These are phyloP conservation scores for Tadarida brasiliensis DNA, from an alignment of 2,797 vertebrate species.

Conservation along the genomic window DNA sequence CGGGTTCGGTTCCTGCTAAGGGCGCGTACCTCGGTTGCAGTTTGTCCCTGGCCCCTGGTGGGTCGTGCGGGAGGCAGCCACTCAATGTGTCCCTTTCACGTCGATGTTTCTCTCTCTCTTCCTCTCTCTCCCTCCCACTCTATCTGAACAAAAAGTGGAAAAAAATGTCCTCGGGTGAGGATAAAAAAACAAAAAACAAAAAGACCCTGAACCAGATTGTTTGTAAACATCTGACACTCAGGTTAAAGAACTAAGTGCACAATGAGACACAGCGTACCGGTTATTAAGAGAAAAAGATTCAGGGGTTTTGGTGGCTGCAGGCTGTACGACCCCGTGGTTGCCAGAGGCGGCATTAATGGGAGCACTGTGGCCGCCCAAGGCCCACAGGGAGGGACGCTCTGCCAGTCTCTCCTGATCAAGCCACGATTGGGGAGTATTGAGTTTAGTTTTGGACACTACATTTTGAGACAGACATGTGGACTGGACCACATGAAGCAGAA, in stretches of 20 bases:
- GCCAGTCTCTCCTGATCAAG: not conserved
- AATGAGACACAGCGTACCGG: not conserved
- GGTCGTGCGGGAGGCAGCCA: no score
- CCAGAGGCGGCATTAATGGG: not conserved
- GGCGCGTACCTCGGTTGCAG: no score
- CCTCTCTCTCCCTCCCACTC: no score
- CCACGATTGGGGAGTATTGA: rapidly evolving
- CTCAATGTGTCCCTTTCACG: no score
- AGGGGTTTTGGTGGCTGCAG: not conserved
- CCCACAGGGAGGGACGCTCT: not conserved
- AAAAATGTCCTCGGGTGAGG: no score
- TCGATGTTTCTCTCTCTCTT: no score
- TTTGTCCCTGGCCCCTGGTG: no score
- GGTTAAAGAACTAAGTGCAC: not conserved
- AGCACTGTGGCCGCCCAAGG: not conserved
- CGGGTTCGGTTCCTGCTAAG: no score
- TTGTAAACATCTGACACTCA: not conserved
- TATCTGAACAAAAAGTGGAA: no score
- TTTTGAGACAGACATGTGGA: conserved; percentile 14
- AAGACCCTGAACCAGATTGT: not conserved
- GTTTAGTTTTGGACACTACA: not conserved
- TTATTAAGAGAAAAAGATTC: not conserved
- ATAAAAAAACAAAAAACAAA: not conserved
- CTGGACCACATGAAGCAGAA: not conserved
- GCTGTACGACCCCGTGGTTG: rapidly evolving